Evolutionary conservation across 1,140 invertebrate species (phyloP), one percentile per base, ranked within the genome.

Genomic region (Achatina immaculata): DNA sequence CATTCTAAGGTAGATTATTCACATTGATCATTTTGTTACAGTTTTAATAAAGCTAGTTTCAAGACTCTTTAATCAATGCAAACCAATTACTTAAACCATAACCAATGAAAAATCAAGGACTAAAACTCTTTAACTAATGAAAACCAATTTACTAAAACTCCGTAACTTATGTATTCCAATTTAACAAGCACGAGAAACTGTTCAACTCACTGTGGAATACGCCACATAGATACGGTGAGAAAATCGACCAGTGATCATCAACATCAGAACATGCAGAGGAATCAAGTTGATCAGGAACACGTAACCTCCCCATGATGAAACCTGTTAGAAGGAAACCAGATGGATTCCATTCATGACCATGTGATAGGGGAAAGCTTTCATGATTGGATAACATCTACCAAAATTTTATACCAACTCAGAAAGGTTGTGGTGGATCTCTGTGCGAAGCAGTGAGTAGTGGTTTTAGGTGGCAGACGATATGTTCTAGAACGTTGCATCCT

Each of bases 261-360:
- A 92, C 0, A 95, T 95, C n/a, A 99, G 90, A 42, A 99, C 98
- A 90, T 99, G 98, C 16, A 99, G 92, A 0, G 98, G 98, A 87
- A 99, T 99, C 85, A 99, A 92, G 93, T 99, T 99, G 86, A 99
- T 99, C 0, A 99, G 93, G 90, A 99, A 99, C 11, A 99, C 98
- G 88, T 99, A 99, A 65, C 98, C 98, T 87, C 98, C 98, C 98
- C 98, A 99, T 14, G 97, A 98, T 0, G 97, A 99, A 0, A 98
- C 95, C 95, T 95, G 89, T 24, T 90, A 90, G 80, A 34, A 21
- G n/a, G 31, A 34, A 75, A 38, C 4, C 66, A 69, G 9, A n/a
- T n/a, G n/a, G n/a, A n/a, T n/a, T n/a, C n/a, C n/a, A n/a, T n/a
- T n/a, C n/a, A n/a, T n/a, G n/a, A n/a, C n/a, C n/a, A n/a, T n/a